Base-by-base conservation (phyloP, 1,140 invertebrate genomes). In the Drosophila kanapiae region DNA sequence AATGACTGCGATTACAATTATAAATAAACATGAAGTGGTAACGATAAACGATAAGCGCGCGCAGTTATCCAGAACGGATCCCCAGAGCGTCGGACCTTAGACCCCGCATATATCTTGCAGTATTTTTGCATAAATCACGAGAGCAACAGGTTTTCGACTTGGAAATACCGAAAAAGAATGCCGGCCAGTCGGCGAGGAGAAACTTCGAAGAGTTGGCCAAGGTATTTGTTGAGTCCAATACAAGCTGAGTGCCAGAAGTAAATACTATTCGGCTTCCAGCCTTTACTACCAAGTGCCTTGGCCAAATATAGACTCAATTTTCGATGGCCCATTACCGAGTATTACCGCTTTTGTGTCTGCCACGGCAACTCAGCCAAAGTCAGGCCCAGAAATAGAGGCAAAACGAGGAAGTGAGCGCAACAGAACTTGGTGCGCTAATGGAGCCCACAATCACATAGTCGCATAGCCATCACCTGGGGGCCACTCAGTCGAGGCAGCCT, bases 21-120 rank as follows among this genome's bases (percentile, higher is more conserved):
- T 63, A 68, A 83, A 85, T 83, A 76, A 61, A 54, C 58, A 75
- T 63, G 48, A 75, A 37, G 14, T 53, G 29, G 16, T 40, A 51
- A 57, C 63, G 48, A 53, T 47, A 54, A 51, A 57, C 63, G 48
- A 53, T 47, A 54, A 49, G 60, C 10, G 16, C 11, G 43, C 49
- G 65, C 53, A 49, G 29, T 49, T 58, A 72, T 60, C 70, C 54
- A 74, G 70, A 74, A 74, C 70, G 42, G 48, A 68, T n/a, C 16
- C 31, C 11, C 56, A 27, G 33, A 6, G 47, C 27, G 6, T 16
- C 23, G 18, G 38, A 59, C 69, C 37, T 48, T 51, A 68, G 47
- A 69, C 67, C 67, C 29, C 37, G 51, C 18, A 42, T 18, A 51
- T 60, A 70, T 72, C 33, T 37, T 29, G 38, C n/a, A 38, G n/a